A percentile compares a stretch with the other conserved stretches of the same genome.
phyloP scores from a whole-genome alignment of 2,888 invertebrate genomes.

The Microlaimidae sp. region DNA sequence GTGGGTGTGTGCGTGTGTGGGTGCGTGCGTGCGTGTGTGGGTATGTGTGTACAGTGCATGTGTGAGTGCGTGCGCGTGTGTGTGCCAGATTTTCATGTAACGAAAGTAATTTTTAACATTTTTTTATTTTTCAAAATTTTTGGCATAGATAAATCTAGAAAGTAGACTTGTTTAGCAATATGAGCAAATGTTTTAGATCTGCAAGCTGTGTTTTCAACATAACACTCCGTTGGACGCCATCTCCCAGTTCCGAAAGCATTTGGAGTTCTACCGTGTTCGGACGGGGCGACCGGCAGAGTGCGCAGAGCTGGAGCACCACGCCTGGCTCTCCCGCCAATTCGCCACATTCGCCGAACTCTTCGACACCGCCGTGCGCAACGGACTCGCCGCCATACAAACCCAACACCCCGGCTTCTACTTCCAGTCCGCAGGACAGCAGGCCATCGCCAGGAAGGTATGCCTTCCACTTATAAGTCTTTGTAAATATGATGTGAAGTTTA shows the following conservation, averaged over 20 bases:
- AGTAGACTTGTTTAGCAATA: too few species aligned
- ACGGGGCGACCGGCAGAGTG: slow-evolving; percentile 50
- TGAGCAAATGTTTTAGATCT: slow-evolving; percentile 51
- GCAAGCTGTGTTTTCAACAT: slow-evolving; percentile 67
- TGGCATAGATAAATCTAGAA: too few species aligned
- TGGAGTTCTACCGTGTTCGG: slow-evolving; percentile 59
- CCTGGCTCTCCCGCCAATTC: slow-evolving; percentile 59
- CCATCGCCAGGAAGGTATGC: slow-evolving; percentile 51
- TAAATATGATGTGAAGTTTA: too few species aligned
- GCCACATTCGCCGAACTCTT: slow-evolving; percentile 73
- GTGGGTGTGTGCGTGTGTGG: too few species aligned
- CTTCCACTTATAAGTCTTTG: not conserved
- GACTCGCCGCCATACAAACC: slow-evolving; percentile 77
- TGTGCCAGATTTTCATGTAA: too few species aligned
- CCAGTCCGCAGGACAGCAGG: slow-evolving; percentile 78
- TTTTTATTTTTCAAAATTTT: too few species aligned
- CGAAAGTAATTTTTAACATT: too few species aligned
- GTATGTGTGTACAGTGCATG: too few species aligned
- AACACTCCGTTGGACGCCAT: slow-evolving; percentile 84
- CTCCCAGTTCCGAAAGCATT: slow-evolving; percentile 73
- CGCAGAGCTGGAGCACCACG: slow-evolving; percentile 63
- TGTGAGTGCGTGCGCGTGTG: too few species aligned
- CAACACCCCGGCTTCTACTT: slow-evolving; percentile 95
- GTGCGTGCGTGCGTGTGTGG: too few species aligned
- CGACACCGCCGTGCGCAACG: slow-evolving; percentile 78